Base-by-base conservation (phyloP, 2,113 vertebrate species). In the Excalfactoria chinensis region DNA sequence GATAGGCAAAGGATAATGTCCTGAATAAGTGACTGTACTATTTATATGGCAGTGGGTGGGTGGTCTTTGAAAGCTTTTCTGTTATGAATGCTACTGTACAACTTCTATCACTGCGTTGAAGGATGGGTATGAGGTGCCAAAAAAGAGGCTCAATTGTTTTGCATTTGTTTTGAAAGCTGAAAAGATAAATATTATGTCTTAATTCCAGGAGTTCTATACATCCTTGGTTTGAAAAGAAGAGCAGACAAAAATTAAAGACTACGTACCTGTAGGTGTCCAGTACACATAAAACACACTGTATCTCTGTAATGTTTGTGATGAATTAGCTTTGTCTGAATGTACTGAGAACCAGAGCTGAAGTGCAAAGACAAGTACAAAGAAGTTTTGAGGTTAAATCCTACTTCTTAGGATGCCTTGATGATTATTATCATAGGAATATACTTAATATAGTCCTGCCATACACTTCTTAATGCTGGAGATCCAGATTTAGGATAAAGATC, bases 21-120 rank as follows among this genome's bases (percentile, higher is more conserved):
- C 79, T 94, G 93, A 88, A 46, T 88, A 51, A 86, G 44, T 84
- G 82, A 73, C 71, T 90, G n/a, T 71, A 63, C 83, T 94, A n/a
- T 93, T 96, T 91, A 40, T 93, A 64, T 95, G 89, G 62, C 80
- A 93, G 92, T 28, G 8, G 76, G 30, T 90, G 86, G 69, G 93
- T 13, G 11, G 22, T 78, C 49, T 95, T 90, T 95, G 84, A 92
- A 96, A 96, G 51, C 46, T 84, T 19, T 87, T 73, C 58, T 95
- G 89, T 77, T 95, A 73, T 95, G 86, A 84, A 63, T 53, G 41
- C 35, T 91, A 17, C 80, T 40, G 2, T 86, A 58, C 35, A 64
- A 15, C 59, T 96, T 83, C 60, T 97, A 96, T 92, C 59, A 35
- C 95, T 89, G 80, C 41, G 22, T 83, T 55, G 87, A 94, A 94